These are phyloP conservation scores for Tapirus terrestris DNA, from an alignment of 2,113 vertebrate genomes.

Conservation along the genomic window DNA sequence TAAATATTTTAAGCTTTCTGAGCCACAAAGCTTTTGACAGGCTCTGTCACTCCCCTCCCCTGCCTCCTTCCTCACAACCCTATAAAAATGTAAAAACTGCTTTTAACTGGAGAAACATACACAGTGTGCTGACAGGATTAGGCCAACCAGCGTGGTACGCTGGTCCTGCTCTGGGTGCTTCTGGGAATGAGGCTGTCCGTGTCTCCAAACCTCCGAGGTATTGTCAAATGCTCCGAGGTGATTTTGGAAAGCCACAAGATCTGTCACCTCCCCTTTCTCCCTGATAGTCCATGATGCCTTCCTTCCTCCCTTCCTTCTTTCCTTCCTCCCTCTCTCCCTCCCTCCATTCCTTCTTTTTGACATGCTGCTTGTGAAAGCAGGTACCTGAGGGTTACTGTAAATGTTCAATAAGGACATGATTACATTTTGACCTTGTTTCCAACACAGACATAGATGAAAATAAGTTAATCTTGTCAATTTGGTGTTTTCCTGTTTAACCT, in stretches of 20 bases:
- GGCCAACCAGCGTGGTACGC: accelerated
- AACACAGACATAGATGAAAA: no score
- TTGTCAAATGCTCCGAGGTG: not conserved
- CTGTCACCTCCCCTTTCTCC: not conserved
- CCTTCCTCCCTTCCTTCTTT: not conserved
- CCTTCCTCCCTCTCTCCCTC: accelerated
- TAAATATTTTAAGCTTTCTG: not conserved
- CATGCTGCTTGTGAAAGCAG: not conserved
- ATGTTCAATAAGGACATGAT: no score
- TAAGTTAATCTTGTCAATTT: no score
- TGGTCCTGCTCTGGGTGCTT: accelerated
- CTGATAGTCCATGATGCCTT: not conserved
- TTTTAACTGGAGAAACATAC: not conserved
- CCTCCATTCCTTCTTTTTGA: not conserved
- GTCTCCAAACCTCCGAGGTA: not conserved
- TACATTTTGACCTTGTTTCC: no score
- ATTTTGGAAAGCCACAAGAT: not conserved
- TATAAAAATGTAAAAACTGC: not conserved
- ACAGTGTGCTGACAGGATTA: accelerated
- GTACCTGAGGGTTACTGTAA: no score
- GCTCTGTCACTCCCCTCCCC: not conserved
- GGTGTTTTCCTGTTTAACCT: no score
- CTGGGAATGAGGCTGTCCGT: accelerated
- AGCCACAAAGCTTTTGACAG: not conserved
- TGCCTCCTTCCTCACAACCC: not conserved